phyloP scores from a whole-genome alignment of 1,140 invertebrate genomes.

The Bactericera cockerelli region DNA sequence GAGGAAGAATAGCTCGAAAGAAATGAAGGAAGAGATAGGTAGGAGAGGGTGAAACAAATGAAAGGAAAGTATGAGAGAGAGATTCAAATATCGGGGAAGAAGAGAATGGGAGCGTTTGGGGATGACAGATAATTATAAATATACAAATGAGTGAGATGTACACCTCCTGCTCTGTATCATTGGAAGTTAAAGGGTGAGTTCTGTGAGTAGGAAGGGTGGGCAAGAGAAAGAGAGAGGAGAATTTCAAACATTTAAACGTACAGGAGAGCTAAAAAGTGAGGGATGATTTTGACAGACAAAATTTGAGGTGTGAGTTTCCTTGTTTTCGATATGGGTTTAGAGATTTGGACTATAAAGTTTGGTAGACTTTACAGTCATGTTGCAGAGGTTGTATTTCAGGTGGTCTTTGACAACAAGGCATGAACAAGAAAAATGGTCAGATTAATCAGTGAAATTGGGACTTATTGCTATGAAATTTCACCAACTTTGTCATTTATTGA shows the following conservation, averaged over 20 bases:
- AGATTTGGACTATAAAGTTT: too few species aligned
- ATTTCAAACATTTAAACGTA: background rate
- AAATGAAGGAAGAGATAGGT: background rate
- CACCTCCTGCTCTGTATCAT: background rate
- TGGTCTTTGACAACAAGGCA: too few species aligned
- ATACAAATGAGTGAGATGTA: conserved; percentile 9
- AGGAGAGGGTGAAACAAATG: background rate
- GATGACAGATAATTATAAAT: conserved; percentile 9
- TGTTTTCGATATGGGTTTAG: too few species aligned
- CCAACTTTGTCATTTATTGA: too few species aligned
- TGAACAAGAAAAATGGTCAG: too few species aligned
- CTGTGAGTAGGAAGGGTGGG: background rate
- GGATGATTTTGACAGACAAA: background rate
- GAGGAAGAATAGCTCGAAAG: too few species aligned
- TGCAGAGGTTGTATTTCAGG: too few species aligned
- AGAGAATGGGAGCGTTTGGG: background rate
- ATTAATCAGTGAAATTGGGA: too few species aligned
- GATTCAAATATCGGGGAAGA: background rate
- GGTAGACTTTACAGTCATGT: too few species aligned
- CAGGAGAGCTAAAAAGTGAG: background rate
- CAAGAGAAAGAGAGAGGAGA: background rate
- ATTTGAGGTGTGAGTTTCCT: background rate
- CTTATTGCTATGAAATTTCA: too few species aligned
- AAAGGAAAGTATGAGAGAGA: background rate
- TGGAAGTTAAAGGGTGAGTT: background rate